These are phyloP conservation scores for Trissolcus japonicus DNA, from an alignment of 2,888 invertebrate species.

Conservation along the genomic window DNA sequence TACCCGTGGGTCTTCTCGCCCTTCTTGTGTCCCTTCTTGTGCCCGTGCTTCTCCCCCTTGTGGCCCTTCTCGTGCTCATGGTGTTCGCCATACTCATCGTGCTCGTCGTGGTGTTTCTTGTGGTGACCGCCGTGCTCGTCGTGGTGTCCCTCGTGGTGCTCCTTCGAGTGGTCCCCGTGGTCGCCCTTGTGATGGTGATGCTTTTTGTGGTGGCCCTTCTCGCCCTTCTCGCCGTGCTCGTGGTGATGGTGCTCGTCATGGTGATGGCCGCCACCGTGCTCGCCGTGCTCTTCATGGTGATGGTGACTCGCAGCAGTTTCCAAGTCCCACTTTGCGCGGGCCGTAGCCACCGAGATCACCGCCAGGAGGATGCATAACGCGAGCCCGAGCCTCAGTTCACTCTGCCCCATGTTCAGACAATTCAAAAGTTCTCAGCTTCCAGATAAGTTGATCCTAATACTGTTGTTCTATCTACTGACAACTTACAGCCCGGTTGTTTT, in stretches of 20 bases:
- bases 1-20: conserved; percentile 87
- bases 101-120: conserved; percentile 41
- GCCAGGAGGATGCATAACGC: conserved; percentile 62
- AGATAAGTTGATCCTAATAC: conserved; percentile 58
- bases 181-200: conserved; percentile 84
- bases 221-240: conserved; percentile 80
- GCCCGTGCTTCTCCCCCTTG: conserved; percentile 86
- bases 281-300: conserved; percentile 82
- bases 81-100: conserved; percentile 33
- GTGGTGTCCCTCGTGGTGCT: conserved; percentile 89
- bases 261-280: conserved; percentile 86
- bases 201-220: conserved; percentile 81
- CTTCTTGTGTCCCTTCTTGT: conserved; percentile 86
- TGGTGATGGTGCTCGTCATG: conserved; percentile 88
- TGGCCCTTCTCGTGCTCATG: conserved; percentile 35
- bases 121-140: conserved; percentile 78
- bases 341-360: conserved; percentile 63
- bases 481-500: conserved; percentile 61
- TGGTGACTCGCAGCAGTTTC: conserved; percentile 65
- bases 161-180: conserved; percentile 83
- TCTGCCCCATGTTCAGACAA: conserved; percentile 10
- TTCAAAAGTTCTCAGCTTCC: background rate
- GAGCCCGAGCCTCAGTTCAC: conserved; percentile 63
- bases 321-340: conserved; percentile 60
- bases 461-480: conserved; percentile 67